Conservation (phyloP, 2,888 invertebrate genomes). For the Heteromyza rotundicornis region DNA sequence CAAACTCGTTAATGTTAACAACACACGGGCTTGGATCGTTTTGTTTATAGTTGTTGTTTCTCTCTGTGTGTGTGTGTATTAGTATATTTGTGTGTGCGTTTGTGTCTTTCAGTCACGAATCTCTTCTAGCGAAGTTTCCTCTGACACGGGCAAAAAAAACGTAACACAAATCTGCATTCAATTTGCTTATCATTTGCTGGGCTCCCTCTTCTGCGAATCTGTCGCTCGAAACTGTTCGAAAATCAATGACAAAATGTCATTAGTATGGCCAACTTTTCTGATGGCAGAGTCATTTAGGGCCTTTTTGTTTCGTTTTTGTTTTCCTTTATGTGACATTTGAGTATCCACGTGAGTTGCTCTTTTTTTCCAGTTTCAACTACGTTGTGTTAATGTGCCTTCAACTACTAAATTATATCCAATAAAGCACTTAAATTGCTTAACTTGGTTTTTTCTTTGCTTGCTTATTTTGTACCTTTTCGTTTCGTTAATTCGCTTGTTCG, state of each 20-base stretch:
- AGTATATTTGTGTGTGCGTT: too few relatives aligned
- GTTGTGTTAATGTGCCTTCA: background rate
- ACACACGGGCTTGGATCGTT: constrained; percentile 32
- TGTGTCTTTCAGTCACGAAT: too few relatives aligned
- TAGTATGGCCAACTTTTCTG: background rate
- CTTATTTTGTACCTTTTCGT: constrained; percentile 20
- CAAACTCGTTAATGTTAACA: constrained; percentile 55
- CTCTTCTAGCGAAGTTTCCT: background rate
- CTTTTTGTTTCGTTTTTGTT: background rate
- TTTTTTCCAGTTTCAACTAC: background rate
- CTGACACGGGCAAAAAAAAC: background rate
- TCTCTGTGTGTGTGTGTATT: too few relatives aligned
- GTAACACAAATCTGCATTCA: constrained; percentile 42
- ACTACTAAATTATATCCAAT: constrained; percentile 29
- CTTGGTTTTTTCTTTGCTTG: constrained; percentile 20
- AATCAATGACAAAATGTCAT: background rate
- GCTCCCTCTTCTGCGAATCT: background rate
- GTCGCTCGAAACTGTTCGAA: background rate
- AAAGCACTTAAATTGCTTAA: constrained; percentile 33
- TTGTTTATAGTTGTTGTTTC: too few relatives aligned
- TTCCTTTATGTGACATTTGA: background rate
- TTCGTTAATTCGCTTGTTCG: constrained; percentile 10
- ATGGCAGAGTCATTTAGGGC: background rate
- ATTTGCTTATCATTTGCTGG: constrained; percentile 51
- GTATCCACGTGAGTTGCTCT: background rate